Conservation (phyloP, 2,888 invertebrate species). For the Argyresthia albistria region DNA sequence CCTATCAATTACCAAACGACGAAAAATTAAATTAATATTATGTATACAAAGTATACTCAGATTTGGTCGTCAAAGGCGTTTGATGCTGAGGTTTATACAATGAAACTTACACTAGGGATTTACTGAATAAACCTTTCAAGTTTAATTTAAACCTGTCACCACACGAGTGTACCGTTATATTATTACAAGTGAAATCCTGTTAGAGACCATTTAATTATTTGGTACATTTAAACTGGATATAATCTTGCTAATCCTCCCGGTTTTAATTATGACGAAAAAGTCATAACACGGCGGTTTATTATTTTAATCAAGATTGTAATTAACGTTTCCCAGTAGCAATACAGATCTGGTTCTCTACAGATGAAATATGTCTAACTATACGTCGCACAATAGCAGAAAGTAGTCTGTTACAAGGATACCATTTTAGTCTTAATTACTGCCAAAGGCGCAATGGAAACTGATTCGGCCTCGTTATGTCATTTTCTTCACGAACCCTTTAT, state of each 20-base stretch:
- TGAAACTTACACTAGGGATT: neutral
- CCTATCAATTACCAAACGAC: too few relatives aligned
- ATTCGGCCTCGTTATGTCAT: conserved; percentile 14
- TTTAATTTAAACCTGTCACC: neutral
- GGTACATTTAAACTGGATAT: too few relatives aligned
- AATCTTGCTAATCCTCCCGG: neutral
- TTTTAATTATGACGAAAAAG: conserved; percentile 5
- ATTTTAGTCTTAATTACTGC: conserved; percentile 63
- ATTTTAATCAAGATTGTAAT: conserved; percentile 1
- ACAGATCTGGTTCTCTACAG: neutral
- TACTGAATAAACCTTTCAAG: neutral
- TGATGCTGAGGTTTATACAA: neutral
- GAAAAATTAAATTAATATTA: too few relatives aligned
- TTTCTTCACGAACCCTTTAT: conserved; percentile 23
- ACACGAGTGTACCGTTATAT: too few relatives aligned
- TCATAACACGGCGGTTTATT: neutral
- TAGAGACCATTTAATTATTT: too few relatives aligned
- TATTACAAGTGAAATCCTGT: too few relatives aligned
- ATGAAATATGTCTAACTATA: too few relatives aligned
- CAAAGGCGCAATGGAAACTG: conserved; percentile 44
- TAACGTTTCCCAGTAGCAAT: neutral
- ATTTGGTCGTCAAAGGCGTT: too few relatives aligned
- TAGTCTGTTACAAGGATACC: conserved; percentile 45
- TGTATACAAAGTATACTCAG: too few relatives aligned
- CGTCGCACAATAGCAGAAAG: neutral